These are phyloP conservation scores for Drosophila engyochracea DNA, from an alignment of 2,888 invertebrate species.

Conservation along the genomic window DNA sequence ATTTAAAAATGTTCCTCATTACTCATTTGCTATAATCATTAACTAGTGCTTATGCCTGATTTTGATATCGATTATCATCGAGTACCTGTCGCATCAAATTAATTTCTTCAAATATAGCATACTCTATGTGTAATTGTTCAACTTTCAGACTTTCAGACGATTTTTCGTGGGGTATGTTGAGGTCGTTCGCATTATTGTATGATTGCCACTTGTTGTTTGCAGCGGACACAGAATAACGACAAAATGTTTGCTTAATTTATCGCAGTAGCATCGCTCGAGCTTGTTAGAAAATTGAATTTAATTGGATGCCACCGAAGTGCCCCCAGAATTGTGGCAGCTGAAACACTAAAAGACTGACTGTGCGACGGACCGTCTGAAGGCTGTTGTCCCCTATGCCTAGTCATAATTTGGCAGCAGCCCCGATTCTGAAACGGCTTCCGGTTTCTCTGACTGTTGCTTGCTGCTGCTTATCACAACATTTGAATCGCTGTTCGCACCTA, in stretches of 20 bases:
- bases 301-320: constrained; percentile 76
- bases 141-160: neutral
- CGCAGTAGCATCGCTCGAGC: constrained; percentile 77
- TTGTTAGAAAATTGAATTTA: constrained; percentile 79
- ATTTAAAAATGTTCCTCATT: neutral
- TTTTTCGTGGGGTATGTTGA: constrained; percentile 23
- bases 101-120: neutral
- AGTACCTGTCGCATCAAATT: neutral
- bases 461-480: constrained; percentile 53
- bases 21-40: neutral
- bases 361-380: neutral
- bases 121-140: neutral
- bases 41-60: neutral
- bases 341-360: neutral
- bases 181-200: constrained; percentile 6
- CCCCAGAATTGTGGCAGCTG: constrained; percentile 43
- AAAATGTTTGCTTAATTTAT: constrained; percentile 80
- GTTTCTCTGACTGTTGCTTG: constrained; percentile 31
- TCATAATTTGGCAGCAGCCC: constrained; percentile 70
- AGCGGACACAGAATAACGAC: constrained; percentile 34
- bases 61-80: neutral
- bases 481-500: constrained; percentile 77
- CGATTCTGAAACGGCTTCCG: constrained; percentile 60
- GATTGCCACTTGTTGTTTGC: constrained; percentile 15
- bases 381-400: constrained; percentile 60